Conservation (phyloP, 2,113 vertebrate genomes). For the Crotalus tigris region DNA sequence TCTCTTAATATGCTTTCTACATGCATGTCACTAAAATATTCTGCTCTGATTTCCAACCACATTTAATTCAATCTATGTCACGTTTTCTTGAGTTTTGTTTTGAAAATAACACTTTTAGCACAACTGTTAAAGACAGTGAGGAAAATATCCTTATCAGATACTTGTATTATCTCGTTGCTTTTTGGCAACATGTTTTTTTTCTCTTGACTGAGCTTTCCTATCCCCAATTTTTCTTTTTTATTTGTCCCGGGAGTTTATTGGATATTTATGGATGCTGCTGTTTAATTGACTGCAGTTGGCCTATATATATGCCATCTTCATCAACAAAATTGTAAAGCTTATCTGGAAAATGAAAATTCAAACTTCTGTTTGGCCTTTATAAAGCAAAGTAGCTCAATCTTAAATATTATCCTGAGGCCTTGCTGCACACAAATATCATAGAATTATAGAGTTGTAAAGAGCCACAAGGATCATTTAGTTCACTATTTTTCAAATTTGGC, state of each 20-base stretch:
- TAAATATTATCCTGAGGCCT: not conserved
- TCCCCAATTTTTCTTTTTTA: not conserved
- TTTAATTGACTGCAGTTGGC: not conserved
- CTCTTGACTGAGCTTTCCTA: not conserved
- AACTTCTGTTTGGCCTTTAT: not conserved
- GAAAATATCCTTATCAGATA: not conserved
- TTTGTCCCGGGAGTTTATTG: not conserved
- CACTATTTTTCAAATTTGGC: not conserved
- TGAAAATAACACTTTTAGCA: not conserved
- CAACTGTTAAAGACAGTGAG: not conserved
- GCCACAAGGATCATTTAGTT: not conserved
- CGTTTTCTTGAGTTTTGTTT: not conserved
- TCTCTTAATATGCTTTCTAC: accelerated
- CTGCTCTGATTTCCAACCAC: not conserved
- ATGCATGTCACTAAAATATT: not conserved
- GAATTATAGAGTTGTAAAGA: not conserved
- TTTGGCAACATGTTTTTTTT: not conserved
- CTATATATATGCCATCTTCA: not conserved
- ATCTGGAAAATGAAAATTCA: not conserved
- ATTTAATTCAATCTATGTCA: not conserved
- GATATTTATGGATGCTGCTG: not conserved
- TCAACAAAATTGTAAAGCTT: not conserved
- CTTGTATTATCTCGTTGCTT: not conserved
- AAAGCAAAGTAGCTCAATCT: not conserved
- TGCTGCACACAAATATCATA: not conserved